phyloP scores from a whole-genome alignment of 2,113 vertebrate species.

The Coptodon rendalli region DNA sequence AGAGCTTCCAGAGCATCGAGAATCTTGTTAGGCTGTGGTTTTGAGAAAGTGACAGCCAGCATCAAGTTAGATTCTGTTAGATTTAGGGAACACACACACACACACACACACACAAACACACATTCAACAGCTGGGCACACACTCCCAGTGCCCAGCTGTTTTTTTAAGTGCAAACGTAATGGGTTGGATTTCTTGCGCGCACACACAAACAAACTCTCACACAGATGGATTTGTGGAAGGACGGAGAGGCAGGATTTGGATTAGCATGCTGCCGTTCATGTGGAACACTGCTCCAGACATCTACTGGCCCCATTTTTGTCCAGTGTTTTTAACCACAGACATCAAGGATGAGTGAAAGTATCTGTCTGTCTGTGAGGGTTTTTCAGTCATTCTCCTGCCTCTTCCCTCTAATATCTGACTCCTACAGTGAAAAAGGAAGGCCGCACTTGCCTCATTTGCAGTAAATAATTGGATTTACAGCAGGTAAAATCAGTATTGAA shows the following conservation, averaged over 20 bases:
- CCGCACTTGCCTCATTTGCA: not conserved
- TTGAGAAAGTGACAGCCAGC: not conserved
- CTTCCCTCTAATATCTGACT: not conserved
- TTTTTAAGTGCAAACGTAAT: not conserved
- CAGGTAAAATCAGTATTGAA: not conserved
- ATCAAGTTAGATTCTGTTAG: not conserved
- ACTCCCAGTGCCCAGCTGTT: not conserved
- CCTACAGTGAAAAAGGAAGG: not conserved
- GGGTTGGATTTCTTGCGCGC: not conserved
- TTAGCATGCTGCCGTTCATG: not conserved
- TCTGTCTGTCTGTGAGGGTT: not conserved
- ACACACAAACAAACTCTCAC: not conserved
- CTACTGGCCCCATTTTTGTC: not conserved
- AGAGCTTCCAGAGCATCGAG: not conserved
- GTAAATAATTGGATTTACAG: not conserved
- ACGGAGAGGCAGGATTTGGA: not conserved
- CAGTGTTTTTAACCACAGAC: not conserved
- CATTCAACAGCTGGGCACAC: not conserved
- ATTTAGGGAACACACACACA: not conserved
- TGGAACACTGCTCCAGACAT: not conserved
- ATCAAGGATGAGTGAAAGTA: not conserved
- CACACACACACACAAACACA: not conserved
- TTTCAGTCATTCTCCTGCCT: not conserved
- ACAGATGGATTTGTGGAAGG: not conserved
- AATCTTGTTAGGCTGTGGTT: constrained; percentile 20